Evolutionary conservation across 2,888 invertebrate genomes (phyloP), one percentile per base, ranked within the genome.

Genomic region (Drosophila conformis): DNA sequence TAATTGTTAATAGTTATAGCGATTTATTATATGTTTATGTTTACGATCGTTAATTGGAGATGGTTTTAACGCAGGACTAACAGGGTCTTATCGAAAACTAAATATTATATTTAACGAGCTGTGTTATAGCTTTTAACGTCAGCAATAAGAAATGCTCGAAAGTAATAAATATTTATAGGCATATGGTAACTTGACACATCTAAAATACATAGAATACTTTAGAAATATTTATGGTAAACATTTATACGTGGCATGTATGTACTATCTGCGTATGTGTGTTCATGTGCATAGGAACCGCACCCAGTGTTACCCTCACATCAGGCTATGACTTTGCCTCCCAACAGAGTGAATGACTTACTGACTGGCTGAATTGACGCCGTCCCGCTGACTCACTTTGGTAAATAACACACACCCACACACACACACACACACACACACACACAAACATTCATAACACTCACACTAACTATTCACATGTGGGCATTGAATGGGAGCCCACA

Each of bases 311-410:
- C 31, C 64, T 61, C 42, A 49, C 49, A 40, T 57, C 42, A 35
- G n/a, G 18, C 40, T 64, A 18, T 15, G 11, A 53, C 42, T 57
- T 52, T 36, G 42, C 46, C 52, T 38, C 69, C 68, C 59, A 42
- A 31, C 33, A 18, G 38, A 10, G 46, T 8, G 25, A 29, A 13
- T 53, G 63, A 64, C 35, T 48, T 18, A 25, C 54, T 33, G 18
- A 18, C 49, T 29, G 15, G 33, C 8, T 57, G 38, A 48, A 49
- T 57, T 51, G 76, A 57, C 72, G 76, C 53, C 66, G 25, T 40
- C 78, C 78, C 71, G 71, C 81, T 81, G 78, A 78, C 66, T 82
- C 78, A 76, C 69, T 73, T 75, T 33, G 46, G 58, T 61, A 69
- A 80, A 75, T 61, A 81, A 48, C 31, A 64, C 33, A 59, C 74